Conservation (phyloP, 2,797 vertebrate species). For the Gallinago stenura region DNA sequence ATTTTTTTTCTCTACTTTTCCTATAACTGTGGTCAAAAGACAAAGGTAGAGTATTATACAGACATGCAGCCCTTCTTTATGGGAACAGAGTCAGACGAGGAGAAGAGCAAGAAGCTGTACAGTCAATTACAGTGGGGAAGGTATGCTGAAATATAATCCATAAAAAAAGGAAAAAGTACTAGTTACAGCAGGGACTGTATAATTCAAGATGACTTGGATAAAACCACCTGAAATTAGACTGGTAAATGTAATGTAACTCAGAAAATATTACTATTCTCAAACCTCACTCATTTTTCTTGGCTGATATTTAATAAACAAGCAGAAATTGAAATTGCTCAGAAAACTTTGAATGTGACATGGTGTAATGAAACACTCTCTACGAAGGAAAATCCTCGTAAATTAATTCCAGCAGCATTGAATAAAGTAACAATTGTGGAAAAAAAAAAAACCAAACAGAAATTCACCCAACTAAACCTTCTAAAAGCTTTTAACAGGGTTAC, state of each 20-base stretch:
- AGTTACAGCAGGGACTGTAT: not conserved
- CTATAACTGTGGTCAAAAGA: not conserved
- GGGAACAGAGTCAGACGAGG: not conserved
- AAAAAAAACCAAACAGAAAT: not conserved
- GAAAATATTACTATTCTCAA: not conserved
- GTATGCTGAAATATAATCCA: not conserved
- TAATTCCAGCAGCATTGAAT: not conserved
- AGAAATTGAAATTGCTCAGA: not conserved
- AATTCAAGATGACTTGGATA: not conserved
- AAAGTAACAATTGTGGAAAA: not conserved
- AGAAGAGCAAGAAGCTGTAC: not conserved
- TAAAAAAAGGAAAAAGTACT: not conserved
- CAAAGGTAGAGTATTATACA: not conserved
- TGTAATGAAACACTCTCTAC: fast-evolving
- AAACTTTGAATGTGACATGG: not conserved
- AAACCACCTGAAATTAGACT: not conserved
- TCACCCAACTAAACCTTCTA: not conserved
- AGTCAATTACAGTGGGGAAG: not conserved
- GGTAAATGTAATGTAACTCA: not conserved
- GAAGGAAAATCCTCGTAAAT: not conserved
- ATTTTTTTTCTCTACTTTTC: not conserved
- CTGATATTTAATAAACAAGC: not conserved
- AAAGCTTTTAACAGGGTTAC: not conserved
- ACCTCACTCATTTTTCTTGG: not conserved
- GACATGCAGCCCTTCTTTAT: not conserved